Evolutionary conservation across 2,888 invertebrate species (phyloP).

Genomic region (Amphimallon solstitiale): DNA sequence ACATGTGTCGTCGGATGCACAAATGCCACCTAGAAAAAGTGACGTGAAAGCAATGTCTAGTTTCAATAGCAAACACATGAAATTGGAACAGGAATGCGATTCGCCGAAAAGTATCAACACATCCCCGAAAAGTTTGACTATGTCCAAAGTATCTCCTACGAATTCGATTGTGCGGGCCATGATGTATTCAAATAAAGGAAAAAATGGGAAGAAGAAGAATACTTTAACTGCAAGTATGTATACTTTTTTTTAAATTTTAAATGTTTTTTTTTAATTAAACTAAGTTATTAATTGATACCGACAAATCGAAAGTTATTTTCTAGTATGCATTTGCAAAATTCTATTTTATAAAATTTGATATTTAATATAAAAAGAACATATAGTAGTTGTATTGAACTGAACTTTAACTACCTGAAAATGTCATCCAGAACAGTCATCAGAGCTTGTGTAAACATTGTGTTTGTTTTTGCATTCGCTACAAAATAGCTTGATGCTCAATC

Average conservation of each 20-base stretch:
- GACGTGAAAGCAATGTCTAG: conserved; percentile 50
- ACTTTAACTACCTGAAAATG: too few species aligned
- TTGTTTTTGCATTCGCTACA: too few species aligned
- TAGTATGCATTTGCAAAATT: too few species aligned
- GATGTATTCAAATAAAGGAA: conserved; percentile 69
- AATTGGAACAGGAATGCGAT: conserved; percentile 35
- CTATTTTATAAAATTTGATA: too few species aligned
- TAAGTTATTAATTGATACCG: too few species aligned
- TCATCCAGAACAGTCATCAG: too few species aligned
- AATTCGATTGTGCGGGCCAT: conserved; percentile 68
- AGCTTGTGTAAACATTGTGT: too few species aligned
- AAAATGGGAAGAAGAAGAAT: conserved; percentile 78
- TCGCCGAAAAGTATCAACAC: conserved; percentile 9
- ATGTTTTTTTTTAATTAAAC: too few species aligned
- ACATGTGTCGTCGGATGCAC: conserved; percentile 53
- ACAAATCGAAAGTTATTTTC: too few species aligned
- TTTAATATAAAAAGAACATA: too few species aligned
- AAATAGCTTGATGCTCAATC: too few species aligned
- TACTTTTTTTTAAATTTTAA: neutral
- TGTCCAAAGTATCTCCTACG: conserved; percentile 63
- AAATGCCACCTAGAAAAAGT: conserved; percentile 6
- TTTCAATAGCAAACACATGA: conserved; percentile 47
- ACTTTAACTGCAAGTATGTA: conserved; percentile 77
- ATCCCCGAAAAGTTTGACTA: conserved; percentile 49
- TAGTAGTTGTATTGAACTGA: too few species aligned